These are phyloP conservation scores for Typhlichthys subterraneus DNA, from an alignment of 2,797 vertebrate species.

Conservation along the genomic window DNA sequence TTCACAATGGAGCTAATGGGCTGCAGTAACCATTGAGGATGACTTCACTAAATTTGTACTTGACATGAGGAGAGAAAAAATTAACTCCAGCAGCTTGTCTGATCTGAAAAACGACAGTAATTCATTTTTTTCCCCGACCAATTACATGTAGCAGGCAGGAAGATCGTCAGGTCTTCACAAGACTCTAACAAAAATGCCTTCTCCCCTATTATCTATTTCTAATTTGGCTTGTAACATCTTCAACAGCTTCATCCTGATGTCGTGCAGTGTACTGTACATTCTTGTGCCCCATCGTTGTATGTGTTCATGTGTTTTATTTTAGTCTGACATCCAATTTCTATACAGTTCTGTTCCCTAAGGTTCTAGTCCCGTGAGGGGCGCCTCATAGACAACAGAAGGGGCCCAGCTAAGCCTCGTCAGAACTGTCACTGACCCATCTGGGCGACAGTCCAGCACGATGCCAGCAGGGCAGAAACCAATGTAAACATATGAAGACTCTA, in stretches of 20 bases:
- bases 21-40: slow-evolving; percentile 73
- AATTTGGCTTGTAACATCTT: no score
- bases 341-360: slow-evolving; percentile 51
- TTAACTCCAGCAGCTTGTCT: slow-evolving; percentile 55
- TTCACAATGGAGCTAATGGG: slow-evolving; percentile 78
- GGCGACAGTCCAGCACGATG: slow-evolving; percentile 50
- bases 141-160: neutral
- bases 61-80: slow-evolving; percentile 65
- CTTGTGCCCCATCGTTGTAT: slow-evolving; percentile 9
- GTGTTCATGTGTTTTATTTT: slow-evolving; percentile 31
- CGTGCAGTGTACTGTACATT: neutral
- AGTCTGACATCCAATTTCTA: slow-evolving; percentile 48
- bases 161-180: neutral
- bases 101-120: slow-evolving; percentile 45
- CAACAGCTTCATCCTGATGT: no score
- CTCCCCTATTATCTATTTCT: slow-evolving; percentile 32
- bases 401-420: slow-evolving; percentile 37
- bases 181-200: slow-evolving; percentile 2
- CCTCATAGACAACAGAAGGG: slow-evolving; percentile 68
- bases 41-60: slow-evolving; percentile 76
- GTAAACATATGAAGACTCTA: slow-evolving; percentile 37
- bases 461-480: slow-evolving; percentile 45
- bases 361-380: slow-evolving; percentile 59
- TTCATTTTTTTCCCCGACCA: neutral
- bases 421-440: slow-evolving; percentile 69